Conservation (phyloP, 2,888 invertebrate species). For the Drosophila lacicola region DNA sequence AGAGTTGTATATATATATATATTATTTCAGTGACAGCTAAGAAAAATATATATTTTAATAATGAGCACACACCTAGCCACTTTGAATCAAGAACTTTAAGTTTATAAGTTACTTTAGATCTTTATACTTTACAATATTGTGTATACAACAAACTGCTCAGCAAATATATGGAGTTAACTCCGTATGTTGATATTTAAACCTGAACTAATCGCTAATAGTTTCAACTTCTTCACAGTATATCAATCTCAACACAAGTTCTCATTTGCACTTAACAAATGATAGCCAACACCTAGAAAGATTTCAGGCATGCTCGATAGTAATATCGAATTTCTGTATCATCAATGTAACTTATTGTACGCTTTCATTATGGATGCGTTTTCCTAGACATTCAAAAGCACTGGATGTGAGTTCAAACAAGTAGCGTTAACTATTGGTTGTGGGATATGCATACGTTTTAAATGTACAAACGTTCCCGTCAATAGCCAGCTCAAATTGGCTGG, state of each 20-base stretch:
- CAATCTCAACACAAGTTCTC: constrained; percentile 64
- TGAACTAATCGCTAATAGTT: constrained; percentile 33
- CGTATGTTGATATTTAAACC: constrained; percentile 10
- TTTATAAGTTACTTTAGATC: constrained; percentile 7
- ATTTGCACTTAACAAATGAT: constrained; percentile 75
- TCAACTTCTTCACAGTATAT: constrained; percentile 47
- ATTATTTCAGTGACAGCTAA: constrained; percentile 19
- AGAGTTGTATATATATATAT: not conserved
- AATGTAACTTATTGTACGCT: no score
- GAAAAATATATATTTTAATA: constrained; percentile 16
- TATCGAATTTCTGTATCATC: constrained; percentile 21
- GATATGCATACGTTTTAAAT: no score
- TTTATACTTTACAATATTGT: not conserved
- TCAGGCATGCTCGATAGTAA: constrained; percentile 28
- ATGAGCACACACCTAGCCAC: constrained; percentile 42
- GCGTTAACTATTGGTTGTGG: no score
- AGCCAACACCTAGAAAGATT: constrained; percentile 69
- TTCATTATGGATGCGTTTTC: no score
- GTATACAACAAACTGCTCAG: constrained; percentile 15
- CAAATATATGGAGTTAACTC: constrained; percentile 12
- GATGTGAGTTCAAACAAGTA: no score
- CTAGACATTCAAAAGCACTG: no score
- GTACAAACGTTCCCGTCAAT: no score
- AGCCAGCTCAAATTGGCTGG: no score
- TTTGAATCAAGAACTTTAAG: not conserved